Percentiles rank a stretch among this genome's conserved stretches.
These are phyloP conservation scores for Aricia artaxerxes DNA, from an alignment of 2,888 invertebrate genomes.

Conservation along the genomic window DNA sequence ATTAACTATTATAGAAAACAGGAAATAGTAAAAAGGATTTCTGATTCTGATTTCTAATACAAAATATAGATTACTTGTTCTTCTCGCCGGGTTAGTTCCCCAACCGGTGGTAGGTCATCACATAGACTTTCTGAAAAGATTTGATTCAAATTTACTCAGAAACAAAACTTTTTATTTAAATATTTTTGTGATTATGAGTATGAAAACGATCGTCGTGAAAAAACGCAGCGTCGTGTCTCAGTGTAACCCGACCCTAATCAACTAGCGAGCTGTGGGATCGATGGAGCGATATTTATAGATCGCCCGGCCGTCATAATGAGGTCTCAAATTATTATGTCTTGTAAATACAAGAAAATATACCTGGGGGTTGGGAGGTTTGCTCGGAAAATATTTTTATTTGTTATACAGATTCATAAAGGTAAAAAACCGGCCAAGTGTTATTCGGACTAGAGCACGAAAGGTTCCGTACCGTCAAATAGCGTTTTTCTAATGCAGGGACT, in stretches of 20 bases:
- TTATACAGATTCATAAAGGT: not conserved
- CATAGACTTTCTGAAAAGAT: too few species aligned
- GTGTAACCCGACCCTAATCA: not conserved
- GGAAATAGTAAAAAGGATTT: too few species aligned
- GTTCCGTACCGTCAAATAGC: not conserved
- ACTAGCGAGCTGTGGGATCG: not conserved
- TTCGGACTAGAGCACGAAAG: not conserved
- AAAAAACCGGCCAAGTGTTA: not conserved
- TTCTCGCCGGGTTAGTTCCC: too few species aligned
- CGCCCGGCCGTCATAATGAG: not conserved
- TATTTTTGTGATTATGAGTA: too few species aligned
- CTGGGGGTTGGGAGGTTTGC: not conserved
- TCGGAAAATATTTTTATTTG: not conserved
- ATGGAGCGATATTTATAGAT: constrained; percentile 4
- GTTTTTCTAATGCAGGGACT: too few species aligned
- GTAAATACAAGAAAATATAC: not conserved
- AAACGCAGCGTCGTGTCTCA: not conserved
- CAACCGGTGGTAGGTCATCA: too few species aligned
- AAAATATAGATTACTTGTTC: too few species aligned
- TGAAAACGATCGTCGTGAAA: not conserved
- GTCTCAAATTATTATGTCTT: not conserved
- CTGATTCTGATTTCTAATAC: too few species aligned
- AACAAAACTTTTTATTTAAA: too few species aligned
- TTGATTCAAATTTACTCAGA: too few species aligned
- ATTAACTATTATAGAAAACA: too few species aligned